Base-by-base conservation (phyloP, 1,140 invertebrate genomes). In the Dendroctonus valens region DNA sequence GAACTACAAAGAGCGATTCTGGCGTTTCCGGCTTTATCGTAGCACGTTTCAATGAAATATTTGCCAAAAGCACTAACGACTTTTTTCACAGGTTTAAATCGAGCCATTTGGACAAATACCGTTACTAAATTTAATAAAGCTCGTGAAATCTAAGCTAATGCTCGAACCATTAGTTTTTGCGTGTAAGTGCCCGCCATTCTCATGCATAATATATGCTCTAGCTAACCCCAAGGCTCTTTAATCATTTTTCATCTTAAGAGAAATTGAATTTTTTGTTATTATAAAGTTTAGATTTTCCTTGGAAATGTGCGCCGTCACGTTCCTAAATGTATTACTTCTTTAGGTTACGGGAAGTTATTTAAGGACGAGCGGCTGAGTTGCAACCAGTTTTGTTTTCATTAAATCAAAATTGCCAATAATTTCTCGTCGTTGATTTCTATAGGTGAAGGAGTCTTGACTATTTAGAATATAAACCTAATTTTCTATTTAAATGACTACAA, bases 181-280 rank as follows among this genome's bases (percentile, higher is more conserved):
- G 41, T 38, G 46, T 14, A 52, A 52, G 39, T 50, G 49, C 39
- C 59, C 59, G 59, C 59, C 41, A 61, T 38, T 48, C 52, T 61
- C 59, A 52, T 61, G 49, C 59, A 61, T 61, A 61, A 61, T 61
- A 61, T 61, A 61, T 61, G 59, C 41, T 61, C 11, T 12, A 50
- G 15, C 59, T 52, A 52, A 61, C 59, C 49, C 58, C 48, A 9
- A 41, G 59, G 59, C 59, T 61, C 59, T 61, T 61, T 61, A 61
- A 61, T 61, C 59, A 61, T 61, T 61, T 61, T 63, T 63, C 52
- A 63, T 63, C 52, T 63, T 63, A 44, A 54, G 15, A 44, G 52
- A 54, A 63, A 54, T 61, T 61, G 48, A 61, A 61, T 63, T 63
- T 54, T 63, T 63, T 54, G 52, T 53, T 63, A 55, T 44, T 54